A percentile compares a stretch with the other conserved stretches of the same genome.
These are phyloP conservation scores for Heteromormyrus szaboi DNA, from an alignment of 2,797 vertebrate genomes.

Conservation along the genomic window DNA sequence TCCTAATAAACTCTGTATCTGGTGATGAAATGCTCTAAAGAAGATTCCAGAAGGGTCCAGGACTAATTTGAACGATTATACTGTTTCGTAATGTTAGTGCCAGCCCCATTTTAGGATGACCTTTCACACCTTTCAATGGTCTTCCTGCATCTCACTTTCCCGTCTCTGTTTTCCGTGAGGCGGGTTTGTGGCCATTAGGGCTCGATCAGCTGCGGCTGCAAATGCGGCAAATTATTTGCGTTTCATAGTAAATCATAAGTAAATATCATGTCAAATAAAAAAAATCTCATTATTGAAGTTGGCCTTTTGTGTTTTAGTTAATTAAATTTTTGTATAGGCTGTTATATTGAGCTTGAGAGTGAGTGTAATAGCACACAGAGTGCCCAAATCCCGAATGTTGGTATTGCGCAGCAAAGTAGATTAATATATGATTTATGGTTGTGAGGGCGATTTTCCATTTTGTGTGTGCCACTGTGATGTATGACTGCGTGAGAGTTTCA, in stretches of 20 bases:
- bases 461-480: constrained; percentile 41
- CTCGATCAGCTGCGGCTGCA: background rate
- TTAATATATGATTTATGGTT: constrained; percentile 42
- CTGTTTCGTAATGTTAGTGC: background rate
- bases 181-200: background rate
- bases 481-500: constrained; percentile 35
- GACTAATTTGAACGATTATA: background rate
- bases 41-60: background rate
- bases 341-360: constrained; percentile 23
- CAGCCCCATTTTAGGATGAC: background rate
- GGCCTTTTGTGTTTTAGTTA: constrained; percentile 6
- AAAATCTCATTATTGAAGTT: constrained; percentile 9
- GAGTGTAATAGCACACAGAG: constrained; percentile 26
- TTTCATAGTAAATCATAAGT: constrained; percentile 9
- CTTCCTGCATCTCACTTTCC: background rate
- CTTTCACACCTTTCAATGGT: background rate
- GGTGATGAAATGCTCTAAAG: background rate
- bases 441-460: constrained; percentile 37
- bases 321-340: constrained; percentile 4
- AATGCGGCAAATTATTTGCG: background rate
- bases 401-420: constrained; percentile 31
- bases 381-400: constrained; percentile 29
- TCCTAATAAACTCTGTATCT: background rate
- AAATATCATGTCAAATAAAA: constrained; percentile 11
- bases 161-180: background rate